Evolutionary conservation across 1,140 invertebrate species (phyloP).

Genomic region (Scaptodrosophila lebanonensis): DNA sequence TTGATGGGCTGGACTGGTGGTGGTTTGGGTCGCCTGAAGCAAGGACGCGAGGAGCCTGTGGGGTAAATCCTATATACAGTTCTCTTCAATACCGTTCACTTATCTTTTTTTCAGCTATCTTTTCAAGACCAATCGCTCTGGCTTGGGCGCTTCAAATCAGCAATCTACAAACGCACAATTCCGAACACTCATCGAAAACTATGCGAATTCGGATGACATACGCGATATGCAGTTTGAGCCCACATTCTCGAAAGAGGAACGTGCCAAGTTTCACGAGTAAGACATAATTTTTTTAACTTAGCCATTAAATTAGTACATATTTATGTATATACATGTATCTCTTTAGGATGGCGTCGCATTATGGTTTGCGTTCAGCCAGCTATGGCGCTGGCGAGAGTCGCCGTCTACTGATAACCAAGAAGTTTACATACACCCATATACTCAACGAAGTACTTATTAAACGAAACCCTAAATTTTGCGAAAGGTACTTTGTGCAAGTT

Average conservation of each 20-base stretch:
- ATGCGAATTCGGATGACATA: conserved; percentile 78
- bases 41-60: conserved; percentile 84
- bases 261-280: conserved; percentile 83
- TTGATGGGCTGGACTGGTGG: conserved; percentile 90
- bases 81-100: neutral
- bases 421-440: conserved; percentile 42
- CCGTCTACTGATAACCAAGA: conserved; percentile 77
- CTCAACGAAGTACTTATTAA: conserved; percentile 50
- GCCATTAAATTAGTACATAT: too few relatives aligned
- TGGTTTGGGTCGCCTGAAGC: conserved; percentile 83
- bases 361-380: conserved; percentile 80
- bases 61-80: conserved; percentile 75
- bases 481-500: conserved; percentile 71
- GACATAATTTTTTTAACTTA: neutral
- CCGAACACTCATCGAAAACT: conserved; percentile 73
- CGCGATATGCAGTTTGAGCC: conserved; percentile 83
- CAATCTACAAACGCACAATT: conserved; percentile 28
- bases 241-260: conserved; percentile 85
- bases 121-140: conserved; percentile 62
- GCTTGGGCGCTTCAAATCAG: conserved; percentile 43
- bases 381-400: conserved; percentile 78
- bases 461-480: conserved; percentile 56
- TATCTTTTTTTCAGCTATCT: conserved; percentile 48
- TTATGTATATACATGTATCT: neutral
- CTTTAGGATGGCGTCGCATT: conserved; percentile 63